Base-by-base conservation (phyloP, 2,797 vertebrate genomes). In the Nyctalus aviator region DNA sequence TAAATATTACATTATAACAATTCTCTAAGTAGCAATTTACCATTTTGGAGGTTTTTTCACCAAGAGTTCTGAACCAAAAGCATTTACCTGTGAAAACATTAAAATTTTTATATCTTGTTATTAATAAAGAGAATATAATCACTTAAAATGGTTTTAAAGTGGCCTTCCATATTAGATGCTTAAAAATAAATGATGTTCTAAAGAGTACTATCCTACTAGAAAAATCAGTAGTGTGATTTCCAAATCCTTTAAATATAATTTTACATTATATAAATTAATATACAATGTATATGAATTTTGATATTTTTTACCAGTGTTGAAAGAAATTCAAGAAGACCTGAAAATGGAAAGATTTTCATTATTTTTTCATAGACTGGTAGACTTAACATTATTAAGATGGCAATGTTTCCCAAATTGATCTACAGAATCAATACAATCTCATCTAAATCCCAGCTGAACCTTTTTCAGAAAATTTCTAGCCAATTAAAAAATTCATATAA, bases 241-340 rank as follows among this genome's bases (percentile, higher is more conserved):
- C n/a, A 94, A 86, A 87, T 1, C 3, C 41, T 68, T 91, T 87
- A 84, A 91, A 84, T 68, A 21, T 48, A 68, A 72, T n/a, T 91
- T 85, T 88, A 85, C 3, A 50, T 82, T 76, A 50, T 68, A 23
- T 37, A 85, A 84, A 57, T 83, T 46, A 92, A 37, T 90, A 87
- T 41, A 37, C 17, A 5, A 9, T 76, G 17, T 50, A 46, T 18
- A 88, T 66, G 27, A 85, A 77, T 66, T 85, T 85, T 53, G 5
- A 59, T 7, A 77, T 5, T 53, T 44, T 93, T 93, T 81, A 81
- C 41, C 20, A 72, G 6, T 27, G 8, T 46, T 72, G 30, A 76
- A 82, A 76, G 2, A 93, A 87, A 82, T 82, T 82, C 27, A 75
- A 73, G 25, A 78, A 48, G 8, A 66, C 8, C 9, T 84, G 69